These are phyloP conservation scores for Aradus depressus DNA, from an alignment of 2,888 invertebrate species.

Conservation along the genomic window DNA sequence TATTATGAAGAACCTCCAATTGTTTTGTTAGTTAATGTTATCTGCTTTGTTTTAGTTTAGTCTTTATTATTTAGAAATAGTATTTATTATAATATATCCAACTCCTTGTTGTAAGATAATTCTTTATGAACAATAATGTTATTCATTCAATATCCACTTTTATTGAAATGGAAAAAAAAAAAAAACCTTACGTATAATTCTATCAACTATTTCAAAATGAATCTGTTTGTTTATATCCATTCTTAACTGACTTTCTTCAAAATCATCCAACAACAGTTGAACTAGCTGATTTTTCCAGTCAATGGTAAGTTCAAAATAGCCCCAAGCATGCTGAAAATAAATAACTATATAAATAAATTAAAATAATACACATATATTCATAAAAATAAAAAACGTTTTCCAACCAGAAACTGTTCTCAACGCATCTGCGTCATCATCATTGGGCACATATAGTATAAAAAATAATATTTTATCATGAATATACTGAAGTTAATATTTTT, in stretches of 20 bases:
- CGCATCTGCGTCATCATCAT: no score
- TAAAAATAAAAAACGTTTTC: no score
- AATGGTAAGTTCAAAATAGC: not conserved
- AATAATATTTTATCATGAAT: no score
- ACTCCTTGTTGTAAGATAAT: not conserved
- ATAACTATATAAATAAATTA: no score
- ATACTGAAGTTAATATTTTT: no score
- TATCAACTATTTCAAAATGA: conserved; percentile 3
- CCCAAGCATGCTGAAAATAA: conserved; percentile 6
- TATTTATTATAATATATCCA: not conserved
- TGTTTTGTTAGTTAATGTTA: no score
- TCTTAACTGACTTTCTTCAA: conserved; percentile 4
- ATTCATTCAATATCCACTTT: not conserved
- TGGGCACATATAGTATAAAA: no score
- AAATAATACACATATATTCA: no score
- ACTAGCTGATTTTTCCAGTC: conserved; percentile 4
- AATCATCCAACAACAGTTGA: not conserved
- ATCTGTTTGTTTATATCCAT: not conserved
- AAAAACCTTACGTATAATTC: not conserved
- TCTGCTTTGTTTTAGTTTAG: no score
- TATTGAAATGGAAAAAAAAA: not conserved
- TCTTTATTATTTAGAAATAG: no score
- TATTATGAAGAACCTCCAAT: no score
- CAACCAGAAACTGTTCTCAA: no score
- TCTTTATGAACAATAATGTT: not conserved